Evolutionary conservation across 2,888 invertebrate genomes (phyloP), one percentile per base, ranked within the genome.

Genomic region (Coleophora deauratella): DNA sequence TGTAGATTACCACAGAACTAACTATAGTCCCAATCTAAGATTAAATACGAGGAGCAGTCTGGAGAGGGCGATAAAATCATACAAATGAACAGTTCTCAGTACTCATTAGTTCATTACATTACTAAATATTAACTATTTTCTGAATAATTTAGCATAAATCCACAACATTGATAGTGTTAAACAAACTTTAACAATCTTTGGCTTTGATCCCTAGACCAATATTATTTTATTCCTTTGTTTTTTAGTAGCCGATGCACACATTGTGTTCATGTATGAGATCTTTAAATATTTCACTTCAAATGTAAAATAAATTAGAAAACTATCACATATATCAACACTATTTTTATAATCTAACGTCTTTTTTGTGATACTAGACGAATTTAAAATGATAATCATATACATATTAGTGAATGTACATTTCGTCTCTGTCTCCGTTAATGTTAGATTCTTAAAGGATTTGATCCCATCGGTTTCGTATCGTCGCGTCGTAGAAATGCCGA

Each of bases 121-220:
- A 68, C 73, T 75, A 77, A 66, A 72, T 65, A 74, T 74, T 73
- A 73, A 72, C 76, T 78, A 81, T 68, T 72, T 71, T 73, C 80
- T 76, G 74, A 81, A 80, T 80, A 84, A 80, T 84, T 82, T 80
- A 78, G 76, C 74, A 76, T 79, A 79, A 75, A 78, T 78, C 79
- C 79, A 79, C 81, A 84, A 84, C 81, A 81, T 80, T 66, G 77
- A 76, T 75, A 82, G 75, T 77, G 84, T 81, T 72, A 82, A 85
- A 81, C 78, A 85, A 82, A 81, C 74, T 76, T 89, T 88, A 91
- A 91, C 90, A 89, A 91, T 91, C 91, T 91, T 92, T 92, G 92
- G 92, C 90, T 90, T 91, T 92, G 91, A 90, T 92, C 91, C 91
- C 92, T 90, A 89, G 89, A 91, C 90, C 91, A 90, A 91, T 90